A percentile compares a stretch with the other conserved stretches of the same genome.
Conservation (phyloP, 1,140 invertebrate genomes). For the Eriocheir sinensis region DNA sequence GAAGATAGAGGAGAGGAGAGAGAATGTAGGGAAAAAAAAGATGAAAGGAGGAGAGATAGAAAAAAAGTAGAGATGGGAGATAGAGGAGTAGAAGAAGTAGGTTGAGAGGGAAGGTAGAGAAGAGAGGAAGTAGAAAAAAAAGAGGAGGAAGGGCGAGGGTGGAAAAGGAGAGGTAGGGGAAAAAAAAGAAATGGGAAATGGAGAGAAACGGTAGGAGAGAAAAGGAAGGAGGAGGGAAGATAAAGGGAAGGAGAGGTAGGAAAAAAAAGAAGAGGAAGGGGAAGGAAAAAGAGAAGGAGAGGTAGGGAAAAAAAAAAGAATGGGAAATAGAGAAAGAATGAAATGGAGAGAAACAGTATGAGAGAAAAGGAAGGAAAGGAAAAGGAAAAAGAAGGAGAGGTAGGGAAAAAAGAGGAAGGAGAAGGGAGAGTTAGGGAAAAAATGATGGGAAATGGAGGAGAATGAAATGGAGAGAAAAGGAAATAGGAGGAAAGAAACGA, state of each 20-base stretch:
- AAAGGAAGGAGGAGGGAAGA: too few species aligned
- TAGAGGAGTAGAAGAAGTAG: background rate
- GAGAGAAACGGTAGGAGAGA: too few species aligned
- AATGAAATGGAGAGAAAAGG: background rate
- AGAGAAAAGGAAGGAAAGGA: constrained; percentile 35
- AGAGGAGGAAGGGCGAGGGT: too few species aligned
- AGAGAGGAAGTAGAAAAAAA: too few species aligned
- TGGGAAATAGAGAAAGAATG: background rate
- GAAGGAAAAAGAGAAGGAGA: too few species aligned
- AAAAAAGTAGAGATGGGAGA: background rate
- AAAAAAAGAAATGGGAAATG: too few species aligned
- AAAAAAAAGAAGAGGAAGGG: constrained; percentile 51
- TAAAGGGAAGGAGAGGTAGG: background rate
- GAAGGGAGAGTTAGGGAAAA: background rate
- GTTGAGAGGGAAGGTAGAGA: too few species aligned
- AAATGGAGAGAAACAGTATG: constrained; percentile 1
- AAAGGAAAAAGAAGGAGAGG: constrained; percentile 16
- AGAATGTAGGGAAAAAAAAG: too few species aligned
- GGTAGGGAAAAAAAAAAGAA: background rate
- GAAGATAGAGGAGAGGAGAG: background rate
- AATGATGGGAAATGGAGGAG: background rate
- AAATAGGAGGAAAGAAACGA: background rate
- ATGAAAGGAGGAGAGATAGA: background rate
- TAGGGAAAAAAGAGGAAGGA: too few species aligned
- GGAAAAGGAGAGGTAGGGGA: too few species aligned